A percentile compares a stretch with the other conserved stretches of the same genome.
Conservation (phyloP, 2,113 vertebrate genomes). For the Antidorcas marsupialis region DNA sequence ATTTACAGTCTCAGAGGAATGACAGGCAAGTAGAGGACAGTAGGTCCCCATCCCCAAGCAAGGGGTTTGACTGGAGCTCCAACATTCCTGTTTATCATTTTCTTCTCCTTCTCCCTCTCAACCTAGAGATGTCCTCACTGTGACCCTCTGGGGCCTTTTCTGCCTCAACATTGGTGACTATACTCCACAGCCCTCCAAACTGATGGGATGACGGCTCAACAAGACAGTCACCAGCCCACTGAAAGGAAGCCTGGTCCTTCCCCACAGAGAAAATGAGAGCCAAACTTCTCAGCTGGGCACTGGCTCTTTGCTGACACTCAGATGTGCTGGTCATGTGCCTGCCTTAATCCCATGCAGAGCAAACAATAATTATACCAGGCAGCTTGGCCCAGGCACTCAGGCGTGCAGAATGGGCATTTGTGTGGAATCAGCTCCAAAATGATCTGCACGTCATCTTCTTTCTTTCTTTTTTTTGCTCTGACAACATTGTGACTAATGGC, state of each 20-base stretch:
- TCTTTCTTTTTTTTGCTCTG: background rate
- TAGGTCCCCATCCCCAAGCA: background rate
- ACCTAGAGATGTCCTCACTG: background rate
- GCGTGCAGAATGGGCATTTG: background rate
- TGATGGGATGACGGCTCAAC: background rate
- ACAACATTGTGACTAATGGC: background rate
- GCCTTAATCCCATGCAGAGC: background rate
- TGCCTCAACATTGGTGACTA: rapidly evolving
- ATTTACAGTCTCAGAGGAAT: background rate
- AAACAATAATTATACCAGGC: constrained; percentile 38
- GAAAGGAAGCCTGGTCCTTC: background rate
- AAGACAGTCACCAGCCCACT: too few species aligned
- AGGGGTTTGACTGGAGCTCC: background rate
- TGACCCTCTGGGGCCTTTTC: background rate
- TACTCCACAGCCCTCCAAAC: background rate
- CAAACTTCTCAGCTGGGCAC: constrained; percentile 15
- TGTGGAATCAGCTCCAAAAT: background rate
- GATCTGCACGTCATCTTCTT: rapidly evolving
- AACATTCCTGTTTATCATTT: background rate
- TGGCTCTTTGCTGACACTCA: background rate
- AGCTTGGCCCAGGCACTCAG: background rate
- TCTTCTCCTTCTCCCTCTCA: background rate
- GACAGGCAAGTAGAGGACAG: background rate
- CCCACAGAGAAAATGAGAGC: constrained; percentile 50
- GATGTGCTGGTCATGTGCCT: background rate